These are phyloP conservation scores for Petromus typicus DNA, from an alignment of 2,113 vertebrate genomes.

Conservation along the genomic window DNA sequence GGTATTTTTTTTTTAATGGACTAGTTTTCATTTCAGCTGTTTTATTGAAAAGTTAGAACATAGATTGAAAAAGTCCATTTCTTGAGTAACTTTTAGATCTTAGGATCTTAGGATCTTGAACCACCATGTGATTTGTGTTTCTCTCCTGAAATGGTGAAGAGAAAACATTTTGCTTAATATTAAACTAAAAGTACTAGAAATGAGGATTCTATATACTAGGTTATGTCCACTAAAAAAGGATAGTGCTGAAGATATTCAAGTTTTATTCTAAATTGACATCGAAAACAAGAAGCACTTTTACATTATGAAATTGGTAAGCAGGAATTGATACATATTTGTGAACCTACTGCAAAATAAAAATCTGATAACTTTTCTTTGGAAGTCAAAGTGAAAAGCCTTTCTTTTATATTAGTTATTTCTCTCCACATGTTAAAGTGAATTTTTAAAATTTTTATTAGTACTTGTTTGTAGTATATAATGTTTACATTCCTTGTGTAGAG, in stretches of 20 bases:
- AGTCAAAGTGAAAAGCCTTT: neutral
- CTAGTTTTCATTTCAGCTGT: neutral
- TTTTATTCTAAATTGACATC: neutral
- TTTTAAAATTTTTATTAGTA: neutral
- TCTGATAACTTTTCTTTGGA: neutral
- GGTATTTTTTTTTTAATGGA: neutral
- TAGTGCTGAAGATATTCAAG: neutral
- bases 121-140: neutral
- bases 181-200: neutral
- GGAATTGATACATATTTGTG: neutral
- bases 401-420: neutral
- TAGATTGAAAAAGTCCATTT: neutral
- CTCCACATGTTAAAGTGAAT: neutral
- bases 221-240: neutral
- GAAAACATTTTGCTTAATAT: neutral
- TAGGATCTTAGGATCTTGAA: neutral
- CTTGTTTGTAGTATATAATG: neutral
- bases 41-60: neutral
- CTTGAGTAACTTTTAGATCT: constrained; percentile 27
- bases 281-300: neutral
- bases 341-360: neutral
- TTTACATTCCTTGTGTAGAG: neutral
- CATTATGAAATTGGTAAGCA: neutral
- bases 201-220: neutral
- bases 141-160: neutral